Base-by-base conservation (phyloP, 2,888 invertebrate species). In the Cremastinae sp. region DNA sequence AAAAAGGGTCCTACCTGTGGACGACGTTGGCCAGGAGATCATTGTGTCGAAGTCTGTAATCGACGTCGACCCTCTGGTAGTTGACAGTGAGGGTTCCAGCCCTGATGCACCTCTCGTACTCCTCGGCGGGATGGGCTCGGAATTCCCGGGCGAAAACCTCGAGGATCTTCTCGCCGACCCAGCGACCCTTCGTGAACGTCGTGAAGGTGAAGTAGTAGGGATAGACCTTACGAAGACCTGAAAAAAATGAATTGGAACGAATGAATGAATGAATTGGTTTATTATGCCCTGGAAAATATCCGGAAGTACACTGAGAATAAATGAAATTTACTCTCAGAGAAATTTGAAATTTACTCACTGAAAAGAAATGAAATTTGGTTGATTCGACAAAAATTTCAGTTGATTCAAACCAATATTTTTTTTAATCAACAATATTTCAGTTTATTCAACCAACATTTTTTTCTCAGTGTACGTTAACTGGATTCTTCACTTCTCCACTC, bases 141-240 rank as follows among this genome's bases (percentile, higher is more conserved):
- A 98, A 98, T 91, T 98, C 98, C 70, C 96, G 92, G 7, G 96
- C 95, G 90, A 98, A 98, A 18, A 98, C 96, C 86, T 98, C 97
- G 80, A 97, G 92, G 82, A 98, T 95, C 88, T 95, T 95, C 90
- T 96, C 96, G 2, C 97, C 98, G 1, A 97, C 96, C 98, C 98
- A 98, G 84, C 98, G 93, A 7, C 97, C 97, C 91, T 98, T 98
- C 77, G 97, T 97, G 91, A 97, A 98, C 43, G 98, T 97, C 78
- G 97, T 96, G 91, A 98, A 98, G 76, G 97, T 97, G 92, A 97
- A 98, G 91, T 97, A 96, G 91, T 98, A 98, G 0, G 98, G 98
- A 90, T 97, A 97, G 1, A 98, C 98, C 92, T 98, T 98, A 82
- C 98, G 93, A 82, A 98, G 93, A 83, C 97, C 97, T 97, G 92